Evolutionary conservation across 2,888 invertebrate species (phyloP), one percentile per base, ranked within the genome.

Genomic region (Agriotes lineatus): DNA sequence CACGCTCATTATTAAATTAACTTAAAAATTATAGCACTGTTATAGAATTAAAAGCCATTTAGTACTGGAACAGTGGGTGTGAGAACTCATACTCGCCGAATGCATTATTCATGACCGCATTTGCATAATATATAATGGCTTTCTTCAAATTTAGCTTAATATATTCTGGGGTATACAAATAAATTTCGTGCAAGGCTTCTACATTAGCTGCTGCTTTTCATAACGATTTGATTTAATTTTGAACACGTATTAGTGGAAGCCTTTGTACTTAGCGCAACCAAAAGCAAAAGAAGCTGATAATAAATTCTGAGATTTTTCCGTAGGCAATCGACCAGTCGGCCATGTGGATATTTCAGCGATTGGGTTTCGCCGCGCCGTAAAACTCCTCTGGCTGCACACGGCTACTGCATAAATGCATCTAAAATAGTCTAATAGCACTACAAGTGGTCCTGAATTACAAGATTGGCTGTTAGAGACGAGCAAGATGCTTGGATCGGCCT

Each of bases 321-420:
- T 65, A 64, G 58, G 69, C 69, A 70, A 70, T 70, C 63, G 66
- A 62, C 56, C 54, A 70, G 61, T 65, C 54, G 61, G 14, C 50
- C 72, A 67, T 44, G 35, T 35, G 35, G 35, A 35, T 56, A 59
- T 67, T 50, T 54, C 52, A 45, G 19, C 37, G 10, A 18, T 48
- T 20, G 44, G 44, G 37, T 52, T 52, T 56, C 37, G 25, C n/a
- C 33, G 14, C 48, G 16, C 12, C 9, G 6, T 42, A 54, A 14
- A 45, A 67, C 45, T 73, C 19, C 22, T 25, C 39, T 71, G 73
- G 58, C 14, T 50, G 62, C 44, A 45, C 67, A 62, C 37, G 54
- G 67, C 71, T 71, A 71, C 71, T 70, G 71, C 68, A 71, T 73
- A 71, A 67, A 73, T 73, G 70, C 73, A 73, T 73, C 58, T 71